Conservation (phyloP, 1,140 invertebrate species). For the Psix sp. region DNA sequence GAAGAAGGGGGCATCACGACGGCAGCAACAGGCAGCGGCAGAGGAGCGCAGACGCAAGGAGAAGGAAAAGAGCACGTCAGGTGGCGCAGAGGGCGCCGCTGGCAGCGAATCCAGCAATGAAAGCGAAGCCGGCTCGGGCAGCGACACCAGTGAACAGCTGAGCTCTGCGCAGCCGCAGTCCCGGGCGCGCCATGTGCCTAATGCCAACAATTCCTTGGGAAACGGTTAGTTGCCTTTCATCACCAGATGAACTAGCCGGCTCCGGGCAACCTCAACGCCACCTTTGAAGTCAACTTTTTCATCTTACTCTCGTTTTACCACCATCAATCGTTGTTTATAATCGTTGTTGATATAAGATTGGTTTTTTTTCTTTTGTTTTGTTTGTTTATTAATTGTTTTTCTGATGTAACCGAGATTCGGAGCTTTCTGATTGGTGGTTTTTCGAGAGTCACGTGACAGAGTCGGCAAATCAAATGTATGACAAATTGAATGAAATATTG, state of each 20-base stretch:
- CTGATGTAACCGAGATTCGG: too few species aligned
- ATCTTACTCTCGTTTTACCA: too few species aligned
- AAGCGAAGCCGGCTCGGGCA: slow-evolving; percentile 73
- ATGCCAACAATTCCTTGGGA: slow-evolving; percentile 74
- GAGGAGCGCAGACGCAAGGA: slow-evolving; percentile 73
- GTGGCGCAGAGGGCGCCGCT: slow-evolving; percentile 53
- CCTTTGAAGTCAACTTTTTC: too few species aligned
- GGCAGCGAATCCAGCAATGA: slow-evolving; percentile 75
- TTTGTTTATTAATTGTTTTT: too few species aligned
- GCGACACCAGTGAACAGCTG: slow-evolving; percentile 72
- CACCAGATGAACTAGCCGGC: slow-evolving; percentile 58
- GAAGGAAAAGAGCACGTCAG: slow-evolving; percentile 64
- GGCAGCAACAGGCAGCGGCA: slow-evolving; percentile 70
- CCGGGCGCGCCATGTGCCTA: slow-evolving; percentile 64
- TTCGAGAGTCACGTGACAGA: too few species aligned
- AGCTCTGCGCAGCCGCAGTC: slow-evolving; percentile 67
- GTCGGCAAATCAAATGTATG: too few species aligned
- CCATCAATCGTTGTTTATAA: too few species aligned
- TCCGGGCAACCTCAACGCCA: slow-evolving; percentile 8
- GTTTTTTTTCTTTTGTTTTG: too few species aligned
- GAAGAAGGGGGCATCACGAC: slow-evolving; percentile 75
- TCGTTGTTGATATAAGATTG: too few species aligned
- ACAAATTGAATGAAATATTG: too few species aligned
- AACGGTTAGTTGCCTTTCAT: slow-evolving; percentile 72
- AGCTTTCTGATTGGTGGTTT: too few species aligned